Percentiles rank a stretch among this genome's conserved stretches.
Evolutionary conservation across 1,140 invertebrate genomes (phyloP).

Genomic region (Drosophila tani): DNA sequence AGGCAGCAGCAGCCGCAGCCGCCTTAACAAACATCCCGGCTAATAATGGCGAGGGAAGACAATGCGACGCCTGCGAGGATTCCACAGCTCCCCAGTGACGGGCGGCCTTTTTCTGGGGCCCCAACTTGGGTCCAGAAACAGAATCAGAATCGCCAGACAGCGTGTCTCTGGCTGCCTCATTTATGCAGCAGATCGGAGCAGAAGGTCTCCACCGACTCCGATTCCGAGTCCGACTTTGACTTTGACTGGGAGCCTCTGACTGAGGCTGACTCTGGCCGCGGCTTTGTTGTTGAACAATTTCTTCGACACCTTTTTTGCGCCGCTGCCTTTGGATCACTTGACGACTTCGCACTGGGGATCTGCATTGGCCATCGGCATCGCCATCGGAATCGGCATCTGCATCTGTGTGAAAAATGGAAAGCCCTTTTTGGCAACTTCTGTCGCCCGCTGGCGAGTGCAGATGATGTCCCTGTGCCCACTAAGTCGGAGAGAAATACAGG

Average conservation of each 20-base stretch:
- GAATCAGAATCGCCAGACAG: conserved; percentile 67
- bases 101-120: conserved; percentile 38
- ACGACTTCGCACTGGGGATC: conserved; percentile 45
- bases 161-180: conserved; percentile 77
- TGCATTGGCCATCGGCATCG: conserved; percentile 31
- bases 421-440: conserved; percentile 72
- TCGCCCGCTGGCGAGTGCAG: conserved; percentile 24
- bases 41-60: conserved; percentile 75
- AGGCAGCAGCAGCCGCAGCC: conserved; percentile 45
- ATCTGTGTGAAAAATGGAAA: conserved; percentile 81
- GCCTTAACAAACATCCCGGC: conserved; percentile 74
- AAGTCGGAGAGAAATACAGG: conserved; percentile 27
- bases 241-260: conserved; percentile 34
- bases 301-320: conserved; percentile 78
- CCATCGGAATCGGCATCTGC: conserved; percentile 49
- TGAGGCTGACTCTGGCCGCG: conserved; percentile 16
- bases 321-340: conserved; percentile 44
- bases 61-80: conserved; percentile 68
- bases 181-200: conserved; percentile 64
- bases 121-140: conserved; percentile 25
- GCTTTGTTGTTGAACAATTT: conserved; percentile 78
- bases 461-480: conserved; percentile 34
- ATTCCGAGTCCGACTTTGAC: conserved; percentile 12
- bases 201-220: conserved; percentile 1
- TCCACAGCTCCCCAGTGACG: conserved; percentile 52